A percentile compares a stretch with the other conserved stretches of the same genome.
phyloP scores from a whole-genome alignment of 92 coral and sea anemone genomes.

The Phenganax stokvisi region DNA sequence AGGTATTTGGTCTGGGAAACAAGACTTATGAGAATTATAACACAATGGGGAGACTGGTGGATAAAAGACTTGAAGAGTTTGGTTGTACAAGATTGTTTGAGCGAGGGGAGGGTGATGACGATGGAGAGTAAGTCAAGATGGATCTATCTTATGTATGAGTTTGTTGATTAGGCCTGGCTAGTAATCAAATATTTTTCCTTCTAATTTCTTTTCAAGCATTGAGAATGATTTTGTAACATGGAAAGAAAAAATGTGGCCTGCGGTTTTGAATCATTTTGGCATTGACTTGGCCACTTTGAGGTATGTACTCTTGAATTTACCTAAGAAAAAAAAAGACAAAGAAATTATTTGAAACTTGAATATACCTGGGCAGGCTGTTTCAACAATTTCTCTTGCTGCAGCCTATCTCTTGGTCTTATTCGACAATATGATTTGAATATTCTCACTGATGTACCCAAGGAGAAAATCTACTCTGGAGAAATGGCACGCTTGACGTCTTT shows the following conservation, averaged over 20 bases:
- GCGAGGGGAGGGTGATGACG: constrained; percentile 96
- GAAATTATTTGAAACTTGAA: background rate
- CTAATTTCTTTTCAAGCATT: constrained; percentile 45
- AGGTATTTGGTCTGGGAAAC: constrained; percentile 95
- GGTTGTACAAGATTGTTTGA: constrained; percentile 75
- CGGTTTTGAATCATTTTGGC: constrained; percentile 66
- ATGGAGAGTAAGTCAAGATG: constrained; percentile 75
- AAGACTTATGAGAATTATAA: constrained; percentile 96
- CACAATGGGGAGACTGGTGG: constrained; percentile 85
- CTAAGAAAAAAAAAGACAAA: background rate
- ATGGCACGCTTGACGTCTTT: constrained; percentile 68
- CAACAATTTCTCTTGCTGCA: constrained; percentile 3
- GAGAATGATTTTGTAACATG: constrained; percentile 97
- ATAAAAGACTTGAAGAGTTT: constrained; percentile 77
- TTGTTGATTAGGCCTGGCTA: background rate
- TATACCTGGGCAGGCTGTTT: background rate
- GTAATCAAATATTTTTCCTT: background rate
- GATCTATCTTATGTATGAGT: background rate
- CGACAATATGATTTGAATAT: constrained; percentile 74
- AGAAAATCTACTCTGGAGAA: constrained; percentile 80
- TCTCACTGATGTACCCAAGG: constrained; percentile 62
- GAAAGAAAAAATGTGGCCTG: constrained; percentile 95
- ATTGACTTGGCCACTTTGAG: constrained; percentile 36
- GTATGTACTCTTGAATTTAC: background rate
- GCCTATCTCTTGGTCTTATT: constrained; percentile 75